Base-by-base conservation (phyloP, 2,888 invertebrate species). In the Macroteleia sp. region DNA sequence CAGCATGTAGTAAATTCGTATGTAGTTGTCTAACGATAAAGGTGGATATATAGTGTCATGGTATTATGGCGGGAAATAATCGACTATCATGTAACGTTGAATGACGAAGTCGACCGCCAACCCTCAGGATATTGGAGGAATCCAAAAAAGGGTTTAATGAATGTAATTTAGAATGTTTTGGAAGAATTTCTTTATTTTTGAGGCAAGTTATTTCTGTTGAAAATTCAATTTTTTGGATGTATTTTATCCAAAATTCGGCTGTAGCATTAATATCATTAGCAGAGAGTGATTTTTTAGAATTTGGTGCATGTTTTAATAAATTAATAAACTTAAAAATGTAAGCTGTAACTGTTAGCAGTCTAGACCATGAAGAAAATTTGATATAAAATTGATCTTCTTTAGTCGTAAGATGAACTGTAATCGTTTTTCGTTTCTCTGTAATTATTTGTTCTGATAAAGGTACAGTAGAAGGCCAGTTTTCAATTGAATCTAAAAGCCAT, bases 1-100 rank as follows among this genome's bases (percentile, higher is more conserved):
- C 44, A 10, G 46, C 14, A 48, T 61, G 46, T 22, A 34, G 12
- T 34, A 61, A 36, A 61, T 61, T 61, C 34, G 30, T 20, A 61
- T 61, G 46, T 17, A 34, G 16, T 48, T 61, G 46, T 48, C 25
- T 34, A 4, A 36, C 17, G 3, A 48, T 61, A 1, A 61, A 14
- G 4, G 61, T 36, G 3, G 61, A 61, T 36, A 61, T 4, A 12
- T 61, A 61, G 25, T 61, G 46, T 17, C 25, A 14, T 8, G 46
- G 36, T 22, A 61, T 20, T 36, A 46, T 36, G 17, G 46, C 46
- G 4, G 46, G 34, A 19, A 46, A 46, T 36, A 61, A 10, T n/a
- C 46, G 34, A 48, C 34, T 46, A 5, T 32, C 12, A 12, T 44
- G 17, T 44, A 57, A 32, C 9, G 1, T 57, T 19, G 57, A 57